phyloP scores from a whole-genome alignment of 35 echinoderm and acorn worm species.

The Chiridota heheva region DNA sequence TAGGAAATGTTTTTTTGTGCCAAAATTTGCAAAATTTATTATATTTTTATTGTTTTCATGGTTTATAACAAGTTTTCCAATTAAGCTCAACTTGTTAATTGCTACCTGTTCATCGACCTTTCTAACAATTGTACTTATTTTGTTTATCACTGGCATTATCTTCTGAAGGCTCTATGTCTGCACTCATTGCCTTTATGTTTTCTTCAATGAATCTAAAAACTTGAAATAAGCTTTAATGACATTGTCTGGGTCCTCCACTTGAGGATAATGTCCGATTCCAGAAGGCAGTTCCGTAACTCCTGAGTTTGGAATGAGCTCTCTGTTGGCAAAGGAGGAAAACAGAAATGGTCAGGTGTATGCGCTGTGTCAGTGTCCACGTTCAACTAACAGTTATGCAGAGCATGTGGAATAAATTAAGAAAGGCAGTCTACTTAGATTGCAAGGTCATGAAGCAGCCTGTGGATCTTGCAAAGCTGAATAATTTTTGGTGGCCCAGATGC shows the following conservation, averaged over 20 bases:
- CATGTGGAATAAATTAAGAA: background rate
- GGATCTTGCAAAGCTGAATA: background rate
- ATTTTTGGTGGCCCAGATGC: background rate
- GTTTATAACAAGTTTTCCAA: too few relatives aligned
- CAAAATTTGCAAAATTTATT: too few relatives aligned
- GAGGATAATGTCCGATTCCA: conserved; percentile 87
- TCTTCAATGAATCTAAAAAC: conserved; percentile 59
- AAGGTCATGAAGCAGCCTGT: background rate
- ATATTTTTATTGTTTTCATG: too few relatives aligned
- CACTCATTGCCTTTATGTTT: too few relatives aligned
- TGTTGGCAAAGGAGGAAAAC: conserved; percentile 14
- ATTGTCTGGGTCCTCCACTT: conserved; percentile 69
- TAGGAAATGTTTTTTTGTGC: too few relatives aligned
- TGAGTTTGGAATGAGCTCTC: conserved; percentile 70
- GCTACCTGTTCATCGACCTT: too few relatives aligned
- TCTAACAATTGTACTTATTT: too few relatives aligned
- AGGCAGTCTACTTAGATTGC: background rate
- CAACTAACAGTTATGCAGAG: background rate
- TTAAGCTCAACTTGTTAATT: too few relatives aligned
- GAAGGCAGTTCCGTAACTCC: conserved; percentile 64
- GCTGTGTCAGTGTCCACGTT: background rate
- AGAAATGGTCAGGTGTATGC: background rate
- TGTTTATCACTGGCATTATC: too few relatives aligned
- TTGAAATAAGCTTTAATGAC: conserved; percentile 60
- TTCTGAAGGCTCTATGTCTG: too few relatives aligned